Percentiles rank a stretch among this genome's conserved stretches.
These are phyloP conservation scores for Lagodon rhomboides DNA, from an alignment of 2,797 vertebrate species.

Conservation along the genomic window DNA sequence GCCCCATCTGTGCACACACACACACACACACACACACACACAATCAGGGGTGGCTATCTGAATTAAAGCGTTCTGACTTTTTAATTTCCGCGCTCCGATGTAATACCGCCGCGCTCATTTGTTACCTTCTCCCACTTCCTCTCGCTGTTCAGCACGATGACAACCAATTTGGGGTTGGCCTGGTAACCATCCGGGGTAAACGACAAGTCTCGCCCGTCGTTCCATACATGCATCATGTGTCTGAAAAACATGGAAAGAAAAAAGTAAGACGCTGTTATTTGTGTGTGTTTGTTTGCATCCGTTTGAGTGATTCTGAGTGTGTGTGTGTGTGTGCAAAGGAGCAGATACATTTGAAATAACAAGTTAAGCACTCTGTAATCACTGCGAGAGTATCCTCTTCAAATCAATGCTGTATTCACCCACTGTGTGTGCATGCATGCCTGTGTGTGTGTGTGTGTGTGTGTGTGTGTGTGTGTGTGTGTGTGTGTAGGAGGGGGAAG, in stretches of 20 bases:
- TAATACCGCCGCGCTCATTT: constrained; percentile 9
- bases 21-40: constrained; percentile 42
- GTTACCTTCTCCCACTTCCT: constrained; percentile 96
- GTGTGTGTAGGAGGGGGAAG: constrained; percentile 68
- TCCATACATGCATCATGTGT: constrained; percentile 97
- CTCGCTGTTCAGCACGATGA: constrained; percentile 94
- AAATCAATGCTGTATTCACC: constrained; percentile 76
- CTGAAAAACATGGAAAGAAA: constrained; percentile 79
- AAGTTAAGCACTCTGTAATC: constrained; percentile 77
- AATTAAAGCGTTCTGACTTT: constrained; percentile 27
- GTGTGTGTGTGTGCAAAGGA: constrained; percentile 41
- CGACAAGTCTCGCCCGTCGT: constrained; percentile 94
- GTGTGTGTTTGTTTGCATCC: constrained; percentile 43
- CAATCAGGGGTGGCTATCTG: constrained; percentile 32
- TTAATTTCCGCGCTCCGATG: constrained; percentile 40
- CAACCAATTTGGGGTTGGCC: constrained; percentile 95
- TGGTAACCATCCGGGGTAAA: constrained; percentile 98
- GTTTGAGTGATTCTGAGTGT: constrained; percentile 34
- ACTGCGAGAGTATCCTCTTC: constrained; percentile 70
- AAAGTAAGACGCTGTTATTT: constrained; percentile 52
- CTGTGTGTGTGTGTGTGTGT: constrained; percentile 47
- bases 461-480: constrained; percentile 21
- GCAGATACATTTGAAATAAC: constrained; percentile 69
- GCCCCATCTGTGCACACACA: constrained; percentile 89
- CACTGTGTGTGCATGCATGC: constrained; percentile 51